These are phyloP conservation scores for Cryptocephalus moraei DNA, from an alignment of 2,888 invertebrate genomes.

Conservation along the genomic window DNA sequence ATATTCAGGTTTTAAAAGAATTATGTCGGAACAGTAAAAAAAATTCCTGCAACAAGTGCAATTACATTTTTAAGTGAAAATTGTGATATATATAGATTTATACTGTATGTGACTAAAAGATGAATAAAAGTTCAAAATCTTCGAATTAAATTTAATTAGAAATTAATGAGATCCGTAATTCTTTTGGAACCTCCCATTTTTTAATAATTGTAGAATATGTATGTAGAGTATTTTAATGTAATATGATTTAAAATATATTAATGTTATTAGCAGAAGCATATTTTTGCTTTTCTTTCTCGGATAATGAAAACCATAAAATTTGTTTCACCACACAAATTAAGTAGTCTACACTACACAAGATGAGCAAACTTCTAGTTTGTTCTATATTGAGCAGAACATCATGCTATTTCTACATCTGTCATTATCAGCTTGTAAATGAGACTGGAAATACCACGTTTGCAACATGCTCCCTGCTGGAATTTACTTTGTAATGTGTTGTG, in stretches of 20 bases:
- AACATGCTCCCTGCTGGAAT: too few relatives aligned
- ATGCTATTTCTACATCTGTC: too few relatives aligned
- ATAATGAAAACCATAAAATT: too few relatives aligned
- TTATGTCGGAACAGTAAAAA: slow-evolving; percentile 16
- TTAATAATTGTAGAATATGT: slow-evolving; percentile 29
- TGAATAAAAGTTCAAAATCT: slow-evolving; percentile 3
- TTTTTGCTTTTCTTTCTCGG: too few relatives aligned
- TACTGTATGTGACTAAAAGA: not conserved
- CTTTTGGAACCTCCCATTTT: slow-evolving; percentile 27
- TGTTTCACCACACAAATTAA: too few relatives aligned
- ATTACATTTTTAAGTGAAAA: slow-evolving; percentile 17
- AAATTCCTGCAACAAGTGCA: slow-evolving; percentile 19
- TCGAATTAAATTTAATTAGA: slow-evolving; percentile 1
- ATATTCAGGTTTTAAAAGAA: slow-evolving; percentile 19
- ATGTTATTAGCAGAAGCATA: slow-evolving; percentile 20
- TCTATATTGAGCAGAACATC: too few relatives aligned
- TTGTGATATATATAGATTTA: slow-evolving; percentile 13
- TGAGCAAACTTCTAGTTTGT: too few relatives aligned
- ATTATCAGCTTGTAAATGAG: too few relatives aligned
- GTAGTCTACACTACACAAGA: too few relatives aligned
- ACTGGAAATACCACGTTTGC: too few relatives aligned
- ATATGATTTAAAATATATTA: slow-evolving; percentile 36
- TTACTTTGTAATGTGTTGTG: too few relatives aligned
- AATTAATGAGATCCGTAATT: slow-evolving; percentile 18
- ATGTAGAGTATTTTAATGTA: slow-evolving; percentile 36